phyloP scores from a whole-genome alignment of 2,888 invertebrate genomes.

The Coelopa pilipes region DNA sequence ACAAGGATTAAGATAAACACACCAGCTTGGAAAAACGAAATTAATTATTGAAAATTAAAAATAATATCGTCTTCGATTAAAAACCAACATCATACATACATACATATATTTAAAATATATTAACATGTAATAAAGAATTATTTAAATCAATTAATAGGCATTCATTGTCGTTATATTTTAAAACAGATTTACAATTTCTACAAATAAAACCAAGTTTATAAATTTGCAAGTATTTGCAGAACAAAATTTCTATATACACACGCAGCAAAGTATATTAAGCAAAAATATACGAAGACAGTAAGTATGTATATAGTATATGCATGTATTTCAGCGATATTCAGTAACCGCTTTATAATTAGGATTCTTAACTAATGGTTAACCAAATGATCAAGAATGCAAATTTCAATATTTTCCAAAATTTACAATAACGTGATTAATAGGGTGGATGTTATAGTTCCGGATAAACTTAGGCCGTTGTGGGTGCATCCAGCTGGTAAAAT shows the following conservation, averaged over 20 bases:
- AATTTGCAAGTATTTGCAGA: slow-evolving; percentile 9
- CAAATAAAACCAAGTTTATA: slow-evolving; percentile 24
- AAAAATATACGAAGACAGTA: not conserved
- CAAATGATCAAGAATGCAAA: not conserved
- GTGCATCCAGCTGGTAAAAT: slow-evolving; percentile 49
- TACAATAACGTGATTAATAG: slow-evolving; percentile 47
- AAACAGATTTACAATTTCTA: slow-evolving; percentile 5
- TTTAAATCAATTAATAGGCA: slow-evolving; percentile 20
- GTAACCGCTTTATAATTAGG: too few species aligned
- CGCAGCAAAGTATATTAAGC: not conserved
- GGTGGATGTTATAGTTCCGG: slow-evolving; percentile 51
- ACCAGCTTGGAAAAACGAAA: slow-evolving; percentile 15
- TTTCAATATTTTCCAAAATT: slow-evolving; percentile 31
- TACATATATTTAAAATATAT: slow-evolving; percentile 31
- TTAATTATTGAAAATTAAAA: slow-evolving; percentile 13
- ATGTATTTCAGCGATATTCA: too few species aligned
- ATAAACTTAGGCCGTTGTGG: slow-evolving; percentile 50
- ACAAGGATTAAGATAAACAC: slow-evolving; percentile 2
- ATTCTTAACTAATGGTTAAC: too few species aligned
- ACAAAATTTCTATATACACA: not conserved
- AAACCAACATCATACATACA: slow-evolving; percentile 28
- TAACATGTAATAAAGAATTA: slow-evolving; percentile 30
- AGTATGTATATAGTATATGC: too few species aligned
- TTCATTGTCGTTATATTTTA: slow-evolving; percentile 5
- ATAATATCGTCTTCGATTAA: slow-evolving; percentile 3